Conservation (phyloP, 2,113 vertebrate genomes). For the Platanista minor region DNA sequence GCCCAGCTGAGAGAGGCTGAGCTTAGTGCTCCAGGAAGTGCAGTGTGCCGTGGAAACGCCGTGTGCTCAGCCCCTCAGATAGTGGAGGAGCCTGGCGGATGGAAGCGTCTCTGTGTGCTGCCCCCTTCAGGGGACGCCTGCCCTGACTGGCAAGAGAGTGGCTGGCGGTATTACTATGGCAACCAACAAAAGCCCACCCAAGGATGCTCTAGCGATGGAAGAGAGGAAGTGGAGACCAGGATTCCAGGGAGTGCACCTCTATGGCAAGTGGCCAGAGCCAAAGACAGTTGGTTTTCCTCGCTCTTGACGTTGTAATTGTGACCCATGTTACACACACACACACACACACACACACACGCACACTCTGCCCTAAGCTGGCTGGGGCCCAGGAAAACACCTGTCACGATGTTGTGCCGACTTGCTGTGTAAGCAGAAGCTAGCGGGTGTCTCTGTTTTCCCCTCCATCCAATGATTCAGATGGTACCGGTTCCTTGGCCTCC, state of each 20-base stretch:
- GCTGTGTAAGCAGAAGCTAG: slow-evolving; percentile 63
- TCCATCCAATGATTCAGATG: slow-evolving; percentile 58
- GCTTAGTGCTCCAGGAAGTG: background rate
- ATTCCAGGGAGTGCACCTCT: background rate
- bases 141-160: background rate
- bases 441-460: slow-evolving; percentile 66
- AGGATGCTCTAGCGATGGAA: background rate
- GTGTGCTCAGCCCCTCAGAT: background rate
- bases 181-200: slow-evolving; percentile 40
- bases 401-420: slow-evolving; percentile 64
- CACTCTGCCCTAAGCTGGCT: background rate
- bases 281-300: slow-evolving; percentile 15
- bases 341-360: background rate
- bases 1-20: background rate
- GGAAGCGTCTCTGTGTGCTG: background rate
- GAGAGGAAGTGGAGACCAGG: background rate
- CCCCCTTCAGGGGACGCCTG: background rate
- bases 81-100: background rate
- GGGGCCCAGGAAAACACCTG: slow-evolving; percentile 59
- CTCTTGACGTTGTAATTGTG: background rate
- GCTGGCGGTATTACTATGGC: slow-evolving; percentile 23
- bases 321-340: background rate
- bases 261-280: background rate
- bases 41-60: background rate
- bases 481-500: slow-evolving; percentile 47